These are phyloP conservation scores for Nixonia krombeini DNA, from an alignment of 1,140 invertebrate genomes.

Conservation along the genomic window DNA sequence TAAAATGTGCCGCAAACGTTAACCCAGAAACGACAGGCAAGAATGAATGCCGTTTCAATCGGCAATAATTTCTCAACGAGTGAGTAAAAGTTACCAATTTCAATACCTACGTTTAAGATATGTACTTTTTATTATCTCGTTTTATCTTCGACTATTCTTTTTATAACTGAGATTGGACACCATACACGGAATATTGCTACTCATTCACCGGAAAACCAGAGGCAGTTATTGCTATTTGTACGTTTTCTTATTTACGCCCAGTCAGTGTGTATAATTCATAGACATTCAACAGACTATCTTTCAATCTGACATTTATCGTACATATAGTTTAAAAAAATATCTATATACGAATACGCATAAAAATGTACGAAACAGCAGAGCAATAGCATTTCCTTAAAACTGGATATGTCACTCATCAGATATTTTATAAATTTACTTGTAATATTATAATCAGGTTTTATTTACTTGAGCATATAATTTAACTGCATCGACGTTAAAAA, in stretches of 20 bases:
- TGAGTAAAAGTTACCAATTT: conserved; percentile 72
- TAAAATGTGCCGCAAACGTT: conserved; percentile 56
- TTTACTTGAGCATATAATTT: too few relatives aligned
- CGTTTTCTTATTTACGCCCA: conserved; percentile 11
- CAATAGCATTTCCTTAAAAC: too few relatives aligned
- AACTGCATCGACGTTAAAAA: too few relatives aligned
- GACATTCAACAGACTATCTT: too few relatives aligned
- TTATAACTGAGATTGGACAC: conserved; percentile 69
- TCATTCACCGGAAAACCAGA: conserved; percentile 46
- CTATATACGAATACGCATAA: too few relatives aligned
- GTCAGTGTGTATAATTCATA: conserved; percentile 1
- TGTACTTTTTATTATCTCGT: conserved; percentile 68
- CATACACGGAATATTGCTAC: conserved; percentile 53
- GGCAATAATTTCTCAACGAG: conserved; percentile 68
- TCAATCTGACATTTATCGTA: too few relatives aligned
- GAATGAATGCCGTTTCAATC: conserved; percentile 36
- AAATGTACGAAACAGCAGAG: too few relatives aligned
- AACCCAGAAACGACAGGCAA: conserved; percentile 68
- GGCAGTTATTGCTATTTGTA: conserved; percentile 29
- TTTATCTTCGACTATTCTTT: conserved; percentile 69
- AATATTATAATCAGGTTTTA: too few relatives aligned
- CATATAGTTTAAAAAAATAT: too few relatives aligned
- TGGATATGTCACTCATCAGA: too few relatives aligned
- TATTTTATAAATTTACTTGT: too few relatives aligned
- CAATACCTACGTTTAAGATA: conserved; percentile 69